Evolutionary conservation across 2,797 vertebrate species (phyloP).

Genomic region (Lacerta bilineata): DNA sequence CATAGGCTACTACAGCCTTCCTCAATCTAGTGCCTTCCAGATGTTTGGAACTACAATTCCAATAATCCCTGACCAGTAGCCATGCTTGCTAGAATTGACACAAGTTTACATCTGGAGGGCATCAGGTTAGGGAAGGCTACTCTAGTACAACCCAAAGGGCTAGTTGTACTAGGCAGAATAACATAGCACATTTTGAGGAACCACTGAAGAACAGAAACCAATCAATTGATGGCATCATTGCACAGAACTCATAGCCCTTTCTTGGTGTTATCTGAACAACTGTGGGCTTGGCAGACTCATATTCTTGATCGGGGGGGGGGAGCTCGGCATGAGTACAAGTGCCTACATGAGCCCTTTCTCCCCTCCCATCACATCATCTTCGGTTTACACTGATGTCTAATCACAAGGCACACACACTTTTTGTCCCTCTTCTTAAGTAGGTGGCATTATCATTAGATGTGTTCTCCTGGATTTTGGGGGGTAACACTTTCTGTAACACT

Average conservation of each 20-base stretch:
- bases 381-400: not conserved
- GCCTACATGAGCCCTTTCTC: not conserved
- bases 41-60: no score
- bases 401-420: slow-evolving; percentile 41
- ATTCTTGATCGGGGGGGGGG: not conserved
- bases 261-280: not conserved
- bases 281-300: not conserved
- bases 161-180: not conserved
- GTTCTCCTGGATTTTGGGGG: slow-evolving; percentile 60
- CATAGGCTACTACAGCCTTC: not conserved
- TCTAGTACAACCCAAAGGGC: not conserved
- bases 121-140: not conserved
- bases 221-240: not conserved
- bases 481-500: slow-evolving; percentile 69
- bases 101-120: no score
- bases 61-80: no score
- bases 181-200: not conserved
- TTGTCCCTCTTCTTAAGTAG: slow-evolving; percentile 36
- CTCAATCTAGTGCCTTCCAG: no score
- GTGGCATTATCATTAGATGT: slow-evolving; percentile 1
- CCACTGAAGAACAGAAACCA: not conserved
- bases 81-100: no score
- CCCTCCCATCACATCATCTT: not conserved
- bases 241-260: not conserved
- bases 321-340: not conserved